Percentiles rank a stretch among this genome's conserved stretches.
Evolutionary conservation across 2,888 invertebrate genomes (phyloP).

Genomic region (Megaustenia siamemsis): DNA sequence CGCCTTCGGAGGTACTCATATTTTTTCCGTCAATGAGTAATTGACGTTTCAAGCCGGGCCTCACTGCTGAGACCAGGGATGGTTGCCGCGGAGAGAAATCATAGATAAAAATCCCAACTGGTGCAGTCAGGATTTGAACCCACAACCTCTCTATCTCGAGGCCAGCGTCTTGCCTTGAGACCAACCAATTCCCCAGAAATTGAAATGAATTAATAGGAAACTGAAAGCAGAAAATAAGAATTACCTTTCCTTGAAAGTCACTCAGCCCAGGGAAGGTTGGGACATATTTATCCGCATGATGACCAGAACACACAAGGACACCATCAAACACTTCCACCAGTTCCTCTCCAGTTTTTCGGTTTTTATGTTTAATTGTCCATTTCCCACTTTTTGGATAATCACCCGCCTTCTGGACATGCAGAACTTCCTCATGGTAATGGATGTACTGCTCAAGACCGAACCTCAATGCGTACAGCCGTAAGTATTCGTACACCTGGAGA

Average conservation of each 20-base stretch:
- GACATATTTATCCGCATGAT: slow-evolving; percentile 68
- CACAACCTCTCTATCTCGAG: too few species aligned
- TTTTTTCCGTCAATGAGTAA: too few species aligned
- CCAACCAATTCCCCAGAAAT: too few species aligned
- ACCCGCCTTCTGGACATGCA: slow-evolving; percentile 54
- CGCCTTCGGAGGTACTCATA: too few species aligned
- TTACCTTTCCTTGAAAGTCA: slow-evolving; percentile 68
- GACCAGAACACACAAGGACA: slow-evolving; percentile 73
- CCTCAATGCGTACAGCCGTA: slow-evolving; percentile 75
- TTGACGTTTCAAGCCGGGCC: too few species aligned
- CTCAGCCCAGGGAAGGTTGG: slow-evolving; percentile 67
- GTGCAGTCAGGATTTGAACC: too few species aligned
- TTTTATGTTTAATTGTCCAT: slow-evolving; percentile 68
- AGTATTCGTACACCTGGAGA: slow-evolving; percentile 67
- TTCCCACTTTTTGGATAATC: slow-evolving; percentile 69
- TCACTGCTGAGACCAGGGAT: too few species aligned
- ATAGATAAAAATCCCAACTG: too few species aligned
- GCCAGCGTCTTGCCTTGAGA: too few species aligned
- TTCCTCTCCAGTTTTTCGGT: slow-evolving; percentile 62
- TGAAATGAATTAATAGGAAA: background rate
- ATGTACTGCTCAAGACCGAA: slow-evolving; percentile 75
- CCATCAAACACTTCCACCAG: slow-evolving; percentile 66
- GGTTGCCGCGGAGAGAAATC: too few species aligned
- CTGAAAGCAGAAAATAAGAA: background rate
- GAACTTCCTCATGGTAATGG: slow-evolving; percentile 71